These are phyloP conservation scores for Tetranychus cinnabarinus DNA, from an alignment of 1,140 invertebrate genomes.

Conservation along the genomic window DNA sequence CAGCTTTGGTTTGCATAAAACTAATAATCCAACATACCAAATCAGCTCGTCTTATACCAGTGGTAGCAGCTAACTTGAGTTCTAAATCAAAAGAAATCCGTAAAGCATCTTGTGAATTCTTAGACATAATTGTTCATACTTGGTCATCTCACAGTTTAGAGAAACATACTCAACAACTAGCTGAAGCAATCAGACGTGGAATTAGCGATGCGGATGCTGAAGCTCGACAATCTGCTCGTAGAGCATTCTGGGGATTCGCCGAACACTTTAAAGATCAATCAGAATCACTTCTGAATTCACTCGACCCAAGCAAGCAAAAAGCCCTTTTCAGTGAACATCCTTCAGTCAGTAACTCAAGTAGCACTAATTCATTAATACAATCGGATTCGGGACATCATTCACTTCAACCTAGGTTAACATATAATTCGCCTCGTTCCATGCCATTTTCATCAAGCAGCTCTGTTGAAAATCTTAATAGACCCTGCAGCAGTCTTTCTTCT, in stretches of 20 bases:
- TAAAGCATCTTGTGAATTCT: conserved; percentile 50
- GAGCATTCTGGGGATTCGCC: conserved; percentile 67
- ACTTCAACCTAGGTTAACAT: neutral
- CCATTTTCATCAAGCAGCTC: neutral
- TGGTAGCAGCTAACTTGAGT: conserved; percentile 45
- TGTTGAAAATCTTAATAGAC: neutral
- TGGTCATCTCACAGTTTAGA: conserved; percentile 63
- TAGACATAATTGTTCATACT: conserved; percentile 53
- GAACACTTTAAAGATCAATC: conserved; percentile 77
- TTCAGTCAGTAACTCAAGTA: neutral
- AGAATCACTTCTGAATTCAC: conserved; percentile 48
- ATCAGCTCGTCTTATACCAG: conserved; percentile 54
- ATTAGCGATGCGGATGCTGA: conserved; percentile 75
- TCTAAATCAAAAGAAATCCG: conserved; percentile 76
- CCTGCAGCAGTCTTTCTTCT: neutral
- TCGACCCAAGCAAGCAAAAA: conserved; percentile 63
- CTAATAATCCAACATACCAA: conserved; percentile 73
- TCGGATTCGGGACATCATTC: neutral
- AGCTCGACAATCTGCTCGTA: conserved; percentile 34
- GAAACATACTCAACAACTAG: conserved; percentile 44
- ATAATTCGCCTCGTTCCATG: neutral
- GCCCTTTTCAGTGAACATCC: conserved; percentile 38
- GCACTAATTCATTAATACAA: neutral
- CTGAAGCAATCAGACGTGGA: conserved; percentile 64
- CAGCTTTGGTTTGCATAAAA: conserved; percentile 55